Percentiles rank a stretch among this genome's conserved stretches.
Conservation (phyloP, 2,797 vertebrate genomes). For the Neosalanx taihuensis region DNA sequence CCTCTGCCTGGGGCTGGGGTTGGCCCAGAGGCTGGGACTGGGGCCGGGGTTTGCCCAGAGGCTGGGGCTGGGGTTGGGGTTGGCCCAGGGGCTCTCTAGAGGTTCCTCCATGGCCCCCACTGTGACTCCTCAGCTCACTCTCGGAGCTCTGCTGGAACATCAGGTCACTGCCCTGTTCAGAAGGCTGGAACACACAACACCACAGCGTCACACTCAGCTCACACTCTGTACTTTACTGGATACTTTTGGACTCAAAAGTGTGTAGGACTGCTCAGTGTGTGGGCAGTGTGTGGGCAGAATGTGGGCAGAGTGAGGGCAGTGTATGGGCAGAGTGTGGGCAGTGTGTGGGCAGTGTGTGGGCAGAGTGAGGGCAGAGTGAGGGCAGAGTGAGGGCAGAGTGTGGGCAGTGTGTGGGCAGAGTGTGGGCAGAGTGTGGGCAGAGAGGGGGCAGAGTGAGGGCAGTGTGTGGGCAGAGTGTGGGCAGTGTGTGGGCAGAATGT, state of each 20-base stretch:
- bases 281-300: no score
- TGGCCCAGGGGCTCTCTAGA: constrained; percentile 38
- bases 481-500: no score
- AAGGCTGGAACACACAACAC: constrained; percentile 42
- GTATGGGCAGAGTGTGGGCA: no score
- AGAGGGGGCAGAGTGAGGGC: no score
- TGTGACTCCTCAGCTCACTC: constrained; percentile 39
- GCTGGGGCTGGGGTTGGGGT: background rate
- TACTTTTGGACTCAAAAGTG: background rate
- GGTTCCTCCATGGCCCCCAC: constrained; percentile 43
- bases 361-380: no score
- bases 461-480: background rate
- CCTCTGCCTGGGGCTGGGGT: constrained; percentile 20
- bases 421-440: background rate
- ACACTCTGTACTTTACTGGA: background rate
- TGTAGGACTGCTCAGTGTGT: no score
- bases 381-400: no score
- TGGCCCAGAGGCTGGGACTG: constrained; percentile 2
- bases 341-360: no score
- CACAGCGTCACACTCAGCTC: background rate
- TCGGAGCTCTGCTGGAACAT: constrained; percentile 39
- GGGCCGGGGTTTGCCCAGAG: constrained; percentile 41
- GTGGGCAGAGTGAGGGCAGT: no score
- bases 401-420: no score
- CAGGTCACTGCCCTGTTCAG: constrained; percentile 54